Base-by-base conservation (phyloP, 2,888 invertebrate genomes). In the Cryptocheilus praepositus region DNA sequence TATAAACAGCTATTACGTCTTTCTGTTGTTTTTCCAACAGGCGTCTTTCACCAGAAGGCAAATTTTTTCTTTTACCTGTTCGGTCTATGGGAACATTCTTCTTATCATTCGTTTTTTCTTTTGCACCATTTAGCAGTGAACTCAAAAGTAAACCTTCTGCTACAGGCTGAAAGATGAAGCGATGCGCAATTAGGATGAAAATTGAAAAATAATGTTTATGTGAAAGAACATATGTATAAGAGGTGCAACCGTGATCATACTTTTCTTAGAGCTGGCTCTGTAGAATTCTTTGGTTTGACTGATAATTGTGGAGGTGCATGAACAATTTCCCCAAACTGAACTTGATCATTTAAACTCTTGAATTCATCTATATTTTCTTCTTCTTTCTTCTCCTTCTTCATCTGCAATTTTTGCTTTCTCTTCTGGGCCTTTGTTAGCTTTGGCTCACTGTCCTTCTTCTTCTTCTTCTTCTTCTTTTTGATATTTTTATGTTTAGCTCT, bases 261-360 rank as follows among this genome's bases (percentile, higher is more conserved):
- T 46, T 90, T 89, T 1, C 88, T 88, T 11, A 85, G 88, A 65
- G 86, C 88, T 56, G 78, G 81, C 60, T 88, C 89, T 55, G 83
- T 80, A 51, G 90, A 91, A 78, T 90, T 91, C 64, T 89, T 90
- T 0, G 93, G 92, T 58, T 89, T 85, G 2, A 89, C 85, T 49
- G 85, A 89, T 46, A 95, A 89, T 60, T 90, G 88, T 43, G 96
- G 95, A 63, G 96, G 95, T 59, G 92, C 94, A 88, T 94, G 93
- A 2, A 91, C 93, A 58, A 93, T 91, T 84, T 95, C 95, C 0
- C 95, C 95, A 89, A 96, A 96, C 82, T 91, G 85, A 21, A 96
- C 90, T 55, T 90, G 89, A 87, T 96, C 96, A 56, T 74, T 75
- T 25, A 86, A 84, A 15, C 80, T 90, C 68, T 89, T 89, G 82